Conservation (phyloP, 2,113 vertebrate species). For the Clarias macrocephalus region DNA sequence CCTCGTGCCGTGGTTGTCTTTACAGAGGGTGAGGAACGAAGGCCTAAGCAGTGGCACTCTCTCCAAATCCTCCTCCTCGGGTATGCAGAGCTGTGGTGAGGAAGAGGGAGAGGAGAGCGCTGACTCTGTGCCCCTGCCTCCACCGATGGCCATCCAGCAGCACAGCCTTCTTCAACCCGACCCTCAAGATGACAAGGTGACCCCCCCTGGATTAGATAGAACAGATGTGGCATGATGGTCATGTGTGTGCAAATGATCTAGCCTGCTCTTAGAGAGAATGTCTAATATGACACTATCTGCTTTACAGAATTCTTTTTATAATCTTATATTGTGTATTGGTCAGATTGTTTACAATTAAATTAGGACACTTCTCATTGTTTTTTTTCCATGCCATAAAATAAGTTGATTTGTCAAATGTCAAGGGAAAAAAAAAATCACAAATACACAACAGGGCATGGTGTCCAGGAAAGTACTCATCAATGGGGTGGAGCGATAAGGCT, state of each 20-base stretch:
- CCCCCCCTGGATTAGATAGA: constrained; percentile 26
- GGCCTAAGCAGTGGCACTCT: constrained; percentile 94
- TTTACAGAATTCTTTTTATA: background rate
- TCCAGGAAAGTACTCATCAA: background rate
- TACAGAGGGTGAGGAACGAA: constrained; percentile 92
- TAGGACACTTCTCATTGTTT: background rate
- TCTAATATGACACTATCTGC: background rate
- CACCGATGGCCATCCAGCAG: constrained; percentile 98
- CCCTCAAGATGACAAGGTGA: constrained; percentile 97
- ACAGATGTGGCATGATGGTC: background rate
- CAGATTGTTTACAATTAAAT: background rate
- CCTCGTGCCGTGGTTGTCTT: background rate
- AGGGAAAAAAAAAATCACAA: too few relatives aligned
- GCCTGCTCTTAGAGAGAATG: background rate
- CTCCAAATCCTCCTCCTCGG: constrained; percentile 96
- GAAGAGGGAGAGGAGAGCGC: constrained; percentile 96
- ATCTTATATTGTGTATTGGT: background rate
- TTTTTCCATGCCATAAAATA: background rate
- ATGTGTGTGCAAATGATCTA: background rate
- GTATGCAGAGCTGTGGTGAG: constrained; percentile 99
- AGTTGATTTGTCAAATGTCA: background rate
- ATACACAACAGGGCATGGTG: background rate
- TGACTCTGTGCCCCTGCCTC: constrained; percentile 89
- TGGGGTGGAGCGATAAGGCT: background rate
- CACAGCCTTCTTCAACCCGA: constrained; percentile 97